Percentiles rank a stretch among this genome's conserved stretches.
These are phyloP conservation scores for Ceyx cyanopectus DNA, from an alignment of 2,113 vertebrate genomes.

Conservation along the genomic window DNA sequence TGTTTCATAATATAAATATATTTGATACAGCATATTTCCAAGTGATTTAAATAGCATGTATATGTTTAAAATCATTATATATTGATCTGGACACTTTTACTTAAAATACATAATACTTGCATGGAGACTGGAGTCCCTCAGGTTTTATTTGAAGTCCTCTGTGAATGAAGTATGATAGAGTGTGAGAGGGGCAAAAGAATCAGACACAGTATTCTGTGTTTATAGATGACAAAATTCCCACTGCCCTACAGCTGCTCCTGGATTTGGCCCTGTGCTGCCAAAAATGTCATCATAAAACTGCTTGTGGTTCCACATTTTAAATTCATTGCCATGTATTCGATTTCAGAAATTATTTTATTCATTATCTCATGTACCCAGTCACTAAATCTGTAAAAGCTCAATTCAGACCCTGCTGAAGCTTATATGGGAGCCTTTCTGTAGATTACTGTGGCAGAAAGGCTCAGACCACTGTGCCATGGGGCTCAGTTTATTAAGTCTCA, in stretches of 20 bases:
- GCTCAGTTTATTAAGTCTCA: not conserved
- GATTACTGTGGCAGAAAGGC: not conserved
- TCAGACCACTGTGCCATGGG: not conserved
- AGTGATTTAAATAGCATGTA: not conserved
- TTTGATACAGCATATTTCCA: not conserved
- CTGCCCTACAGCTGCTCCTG: not conserved
- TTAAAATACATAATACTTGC: not conserved
- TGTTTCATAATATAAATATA: conserved; percentile 9
- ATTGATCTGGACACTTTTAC: not conserved
- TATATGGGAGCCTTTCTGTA: not conserved
- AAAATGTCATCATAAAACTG: conserved; percentile 15
- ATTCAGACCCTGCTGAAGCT: not conserved
- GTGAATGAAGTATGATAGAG: not conserved
- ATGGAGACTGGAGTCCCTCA: not conserved
- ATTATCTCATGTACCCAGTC: not conserved
- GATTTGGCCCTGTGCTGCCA: not conserved
- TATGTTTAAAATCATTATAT: conserved; percentile 1
- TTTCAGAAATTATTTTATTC: not conserved
- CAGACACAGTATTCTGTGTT: not conserved
- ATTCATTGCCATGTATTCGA: not conserved
- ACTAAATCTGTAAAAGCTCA: not conserved
- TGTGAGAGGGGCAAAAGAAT: not conserved
- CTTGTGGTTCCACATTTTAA: not conserved
- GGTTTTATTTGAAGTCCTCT: not conserved
- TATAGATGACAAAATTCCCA: not conserved